Evolutionary conservation across 2,888 invertebrate genomes (phyloP), one percentile per base, ranked within the genome.

Genomic region (Ommatoiulus sabulosus): DNA sequence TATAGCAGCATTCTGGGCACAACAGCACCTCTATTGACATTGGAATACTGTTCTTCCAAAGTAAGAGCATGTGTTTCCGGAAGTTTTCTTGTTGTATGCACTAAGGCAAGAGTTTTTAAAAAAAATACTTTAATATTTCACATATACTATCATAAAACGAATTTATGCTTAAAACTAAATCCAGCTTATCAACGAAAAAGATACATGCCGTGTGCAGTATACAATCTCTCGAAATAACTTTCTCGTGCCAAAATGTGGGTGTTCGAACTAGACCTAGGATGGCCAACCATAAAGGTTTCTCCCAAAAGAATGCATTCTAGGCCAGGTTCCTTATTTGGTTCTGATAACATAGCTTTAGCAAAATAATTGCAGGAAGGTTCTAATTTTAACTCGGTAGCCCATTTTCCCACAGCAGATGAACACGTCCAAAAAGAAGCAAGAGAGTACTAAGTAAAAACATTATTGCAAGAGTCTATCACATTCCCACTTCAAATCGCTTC

Each of bases 21-120:
- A 97, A 93, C 89, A 96, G 93, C 87, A 97, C 96, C 93, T 97
- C 97, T 90, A 97, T 95, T 92, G 96, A 96, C 91, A 97, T 93
- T 0, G 96, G 96, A 89, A 95, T 95, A 90, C 94, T 94, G 91
- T 96, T 95, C 89, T 94, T 94, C 95, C 95, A 96, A 91, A 96
- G 93, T 89, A 95, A 94, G 90, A 94, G 93, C 91, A 95, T 94
- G 91, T 94, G 94, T 87, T 93, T 93, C 89, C 93, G 93, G 90
- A 94, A 92, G 90, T 93, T 93, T 90, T 93, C 93, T 89, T 94
- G 94, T 90, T 94, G 93, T 90, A 93, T 92, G 92, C 95, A 95
- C 94, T 95, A 91, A 87, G 84, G 10, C 57, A 89, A 85, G 17
- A 85, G 15, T 20, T 5, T 12, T n/a, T 72, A 24, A 72, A 72